These are phyloP conservation scores for Cydia splendana DNA, from an alignment of 1,140 invertebrate genomes.

Conservation along the genomic window DNA sequence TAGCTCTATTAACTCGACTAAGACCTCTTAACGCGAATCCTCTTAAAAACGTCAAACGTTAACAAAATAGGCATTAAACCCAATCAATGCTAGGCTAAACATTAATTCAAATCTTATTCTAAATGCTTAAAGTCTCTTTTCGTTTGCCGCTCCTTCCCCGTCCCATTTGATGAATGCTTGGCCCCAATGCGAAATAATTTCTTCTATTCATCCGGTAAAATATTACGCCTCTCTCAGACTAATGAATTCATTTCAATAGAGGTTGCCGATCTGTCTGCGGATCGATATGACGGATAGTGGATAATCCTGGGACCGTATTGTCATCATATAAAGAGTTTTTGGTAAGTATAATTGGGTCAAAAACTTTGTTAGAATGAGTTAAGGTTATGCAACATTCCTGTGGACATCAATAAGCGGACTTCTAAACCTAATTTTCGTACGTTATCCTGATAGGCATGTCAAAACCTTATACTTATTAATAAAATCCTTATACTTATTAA, in stretches of 20 bases:
- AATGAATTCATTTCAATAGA: slow-evolving; percentile 61
- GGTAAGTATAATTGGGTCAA: no score
- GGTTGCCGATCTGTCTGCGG: slow-evolving; percentile 31
- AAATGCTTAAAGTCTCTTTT: slow-evolving; percentile 38
- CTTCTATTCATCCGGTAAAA: slow-evolving; percentile 62
- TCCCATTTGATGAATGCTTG: slow-evolving; percentile 47
- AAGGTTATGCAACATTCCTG: no score
- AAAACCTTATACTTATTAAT: no score
- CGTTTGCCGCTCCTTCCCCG: slow-evolving; percentile 11
- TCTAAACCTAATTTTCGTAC: no score
- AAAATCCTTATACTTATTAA: no score
- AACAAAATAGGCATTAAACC: slow-evolving; percentile 36
- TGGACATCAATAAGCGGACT: no score
- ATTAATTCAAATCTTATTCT: slow-evolving; percentile 31
- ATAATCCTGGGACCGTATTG: slow-evolving; percentile 8
- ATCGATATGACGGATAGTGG: slow-evolving; percentile 44
- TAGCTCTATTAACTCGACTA: background rate
- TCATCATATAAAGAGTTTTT: background rate
- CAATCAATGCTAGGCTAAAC: background rate
- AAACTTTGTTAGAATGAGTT: no score
- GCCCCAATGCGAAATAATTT: slow-evolving; percentile 54
- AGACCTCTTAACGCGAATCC: slow-evolving; percentile 8
- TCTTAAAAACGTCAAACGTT: slow-evolving; percentile 41
- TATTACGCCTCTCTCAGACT: slow-evolving; percentile 57
- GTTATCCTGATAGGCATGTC: no score